Evolutionary conservation across 2,888 invertebrate species (phyloP).

Genomic region (Xiphydria camelus): DNA sequence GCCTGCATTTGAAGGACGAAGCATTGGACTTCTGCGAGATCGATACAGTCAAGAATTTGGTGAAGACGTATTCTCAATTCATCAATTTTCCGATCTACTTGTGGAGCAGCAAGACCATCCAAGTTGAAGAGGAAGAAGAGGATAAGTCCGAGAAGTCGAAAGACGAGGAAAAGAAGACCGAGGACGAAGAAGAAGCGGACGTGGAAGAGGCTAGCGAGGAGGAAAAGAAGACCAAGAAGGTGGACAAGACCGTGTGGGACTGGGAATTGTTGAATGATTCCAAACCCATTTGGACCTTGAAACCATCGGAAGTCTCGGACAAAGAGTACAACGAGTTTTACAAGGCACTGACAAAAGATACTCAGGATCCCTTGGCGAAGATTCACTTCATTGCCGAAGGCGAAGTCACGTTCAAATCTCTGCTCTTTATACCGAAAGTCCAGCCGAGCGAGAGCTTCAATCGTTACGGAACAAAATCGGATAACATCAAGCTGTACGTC

Average conservation of each 20-base stretch:
- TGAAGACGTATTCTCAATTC: slow-evolving; percentile 98
- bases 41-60: slow-evolving; percentile 84
- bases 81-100: slow-evolving; percentile 98
- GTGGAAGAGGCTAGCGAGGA: slow-evolving; percentile 63
- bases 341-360: slow-evolving; percentile 90
- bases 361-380: slow-evolving; percentile 78
- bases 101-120: slow-evolving; percentile 73
- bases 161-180: slow-evolving; percentile 60
- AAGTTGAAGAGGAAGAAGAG: slow-evolving; percentile 64
- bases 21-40: slow-evolving; percentile 94
- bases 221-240: slow-evolving; percentile 80
- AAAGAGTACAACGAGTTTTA: slow-evolving; percentile 95
- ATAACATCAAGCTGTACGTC: slow-evolving; percentile 96
- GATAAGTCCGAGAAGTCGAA: slow-evolving; percentile 55
- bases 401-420: slow-evolving; percentile 97
- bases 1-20: slow-evolving; percentile 93
- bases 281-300: slow-evolving; percentile 98
- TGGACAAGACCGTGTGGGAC: slow-evolving; percentile 96
- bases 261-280: slow-evolving; percentile 96
- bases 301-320: slow-evolving; percentile 80
- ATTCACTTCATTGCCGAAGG: slow-evolving; percentile 98
- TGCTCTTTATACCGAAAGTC: slow-evolving; percentile 89
- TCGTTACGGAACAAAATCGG: slow-evolving; percentile 90
- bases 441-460: slow-evolving; percentile 95
- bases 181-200: slow-evolving; percentile 60